These are phyloP conservation scores for Semotilus atromaculatus DNA, from an alignment of 2,797 vertebrate species.

Conservation along the genomic window DNA sequence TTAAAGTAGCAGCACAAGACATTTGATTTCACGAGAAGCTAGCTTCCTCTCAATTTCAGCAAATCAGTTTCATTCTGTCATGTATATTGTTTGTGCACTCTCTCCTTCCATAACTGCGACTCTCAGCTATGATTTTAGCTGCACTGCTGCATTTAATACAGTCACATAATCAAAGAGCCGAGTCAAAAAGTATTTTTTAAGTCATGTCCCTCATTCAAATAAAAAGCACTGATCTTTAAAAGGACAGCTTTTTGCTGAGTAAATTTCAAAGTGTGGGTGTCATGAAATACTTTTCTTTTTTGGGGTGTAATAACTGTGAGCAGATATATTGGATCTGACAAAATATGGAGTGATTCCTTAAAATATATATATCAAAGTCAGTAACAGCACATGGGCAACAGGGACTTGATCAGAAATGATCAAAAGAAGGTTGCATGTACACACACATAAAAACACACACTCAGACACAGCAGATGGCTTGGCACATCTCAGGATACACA, in stretches of 20 bases:
- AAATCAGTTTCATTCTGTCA: constrained; percentile 25
- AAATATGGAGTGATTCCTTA: constrained; percentile 43
- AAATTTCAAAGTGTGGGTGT: constrained; percentile 46
- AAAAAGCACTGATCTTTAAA: constrained; percentile 41
- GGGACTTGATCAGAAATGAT: constrained; percentile 37
- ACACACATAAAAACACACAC: constrained; percentile 5
- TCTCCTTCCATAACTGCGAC: constrained; percentile 6
- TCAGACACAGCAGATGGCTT: constrained; percentile 37
- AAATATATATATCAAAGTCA: constrained; percentile 48
- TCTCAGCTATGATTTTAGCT: constrained; percentile 24
- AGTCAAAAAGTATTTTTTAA: constrained; percentile 30
- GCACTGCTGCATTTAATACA: constrained; percentile 19
- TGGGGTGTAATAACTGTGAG: constrained; percentile 4
- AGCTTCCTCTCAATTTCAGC: background rate
- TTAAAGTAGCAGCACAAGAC: background rate
- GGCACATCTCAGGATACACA: constrained; percentile 38
- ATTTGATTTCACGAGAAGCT: background rate
- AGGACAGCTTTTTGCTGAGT: constrained; percentile 29
- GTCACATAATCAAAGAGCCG: constrained; percentile 27
- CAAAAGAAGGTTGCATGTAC: constrained; percentile 27
- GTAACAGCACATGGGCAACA: constrained; percentile 28
- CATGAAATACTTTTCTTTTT: constrained; percentile 24
- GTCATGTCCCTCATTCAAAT: constrained; percentile 13
- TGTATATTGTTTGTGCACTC: constrained; percentile 6
- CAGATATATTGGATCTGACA: constrained; percentile 43